Conservation (phyloP, 2,888 invertebrate genomes). For the Catocala nupta region DNA sequence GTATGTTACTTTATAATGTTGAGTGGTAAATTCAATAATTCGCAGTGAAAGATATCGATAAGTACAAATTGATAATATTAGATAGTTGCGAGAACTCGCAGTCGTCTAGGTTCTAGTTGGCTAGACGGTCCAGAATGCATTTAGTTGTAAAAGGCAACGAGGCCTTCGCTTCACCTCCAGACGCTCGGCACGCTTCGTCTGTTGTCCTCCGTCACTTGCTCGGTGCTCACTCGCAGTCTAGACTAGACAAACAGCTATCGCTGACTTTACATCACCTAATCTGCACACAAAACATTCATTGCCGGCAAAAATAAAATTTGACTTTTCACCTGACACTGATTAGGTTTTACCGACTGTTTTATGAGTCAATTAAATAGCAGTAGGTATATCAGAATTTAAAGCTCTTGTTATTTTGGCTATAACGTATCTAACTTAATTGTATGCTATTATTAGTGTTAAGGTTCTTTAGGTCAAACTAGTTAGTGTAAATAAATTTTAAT, state of each 20-base stretch:
- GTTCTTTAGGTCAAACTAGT: too few relatives aligned
- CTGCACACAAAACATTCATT: slow-evolving; percentile 38
- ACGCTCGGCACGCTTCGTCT: slow-evolving; percentile 71
- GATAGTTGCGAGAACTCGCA: slow-evolving; percentile 28
- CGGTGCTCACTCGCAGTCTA: slow-evolving; percentile 65
- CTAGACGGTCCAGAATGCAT: slow-evolving; percentile 67
- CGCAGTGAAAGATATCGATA: slow-evolving; percentile 17
- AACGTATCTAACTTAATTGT: too few relatives aligned
- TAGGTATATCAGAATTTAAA: too few relatives aligned
- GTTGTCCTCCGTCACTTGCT: slow-evolving; percentile 67
- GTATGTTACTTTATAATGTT: too few relatives aligned
- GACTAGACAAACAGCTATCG: slow-evolving; percentile 74
- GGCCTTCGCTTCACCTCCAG: slow-evolving; percentile 80
- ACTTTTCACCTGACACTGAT: slow-evolving; percentile 9
- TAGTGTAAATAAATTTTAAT: too few relatives aligned
- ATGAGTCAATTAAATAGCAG: too few relatives aligned
- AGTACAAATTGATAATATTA: slow-evolving; percentile 28
- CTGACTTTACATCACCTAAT: slow-evolving; percentile 52
- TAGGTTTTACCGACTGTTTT: too few relatives aligned
- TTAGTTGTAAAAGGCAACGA: slow-evolving; percentile 67
- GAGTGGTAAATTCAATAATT: background rate
- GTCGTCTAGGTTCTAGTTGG: slow-evolving; percentile 45
- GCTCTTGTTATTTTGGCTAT: too few relatives aligned
- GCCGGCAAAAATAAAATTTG: slow-evolving; percentile 15
- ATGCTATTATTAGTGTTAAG: too few relatives aligned